Evolutionary conservation across 2,888 invertebrate species (phyloP), one percentile per base, ranked within the genome.

Genomic region (Fragum whitleyi): DNA sequence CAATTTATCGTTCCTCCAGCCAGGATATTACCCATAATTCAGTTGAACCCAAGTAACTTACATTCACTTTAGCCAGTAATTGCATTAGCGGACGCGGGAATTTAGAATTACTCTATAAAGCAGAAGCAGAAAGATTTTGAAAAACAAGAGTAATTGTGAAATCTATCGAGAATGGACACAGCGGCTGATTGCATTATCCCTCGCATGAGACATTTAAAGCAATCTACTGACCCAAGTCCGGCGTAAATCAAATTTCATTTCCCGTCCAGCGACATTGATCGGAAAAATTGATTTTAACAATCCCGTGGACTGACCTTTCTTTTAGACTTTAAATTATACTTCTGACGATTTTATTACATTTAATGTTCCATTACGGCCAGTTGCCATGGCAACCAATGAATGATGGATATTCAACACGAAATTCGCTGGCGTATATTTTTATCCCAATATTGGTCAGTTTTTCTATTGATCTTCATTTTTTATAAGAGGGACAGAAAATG

Each of bases 261-360:
- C 42, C 65, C 55, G 78, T 74, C 75, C 80, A 57, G 70, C 72
- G 68, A 7, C 74, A 81, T 85, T 77, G 79, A 79, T 81, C 79
- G 73, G 39, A 67, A 65, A 71, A 85, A 85, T 85, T 85, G 85
- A 85, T 85, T 85, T 85, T 81, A 85, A 85, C 85, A 76, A 72
- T 68, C 73, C 57, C 59, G 47, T 36, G 39, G 68, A 74, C 59
- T 83, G 85, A 85, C 85, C 85, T 82, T 83, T 83, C 85, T 82
- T 85, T 82, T 85, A 69, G 85, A 80, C 75, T 80, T 85, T 80
- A 85, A 85, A 85, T 85, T 85, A 85, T 85, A 81, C 85, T 78
- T 85, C 82, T 82, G 82, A 80, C 85, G 78, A 85, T 85, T 85
- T 85, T 85, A 85, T 85, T 85, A 85, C 85, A 85, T 85, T 85